Base-by-base conservation (phyloP, 2,113 vertebrate genomes). In the Serilophus lunatus region DNA sequence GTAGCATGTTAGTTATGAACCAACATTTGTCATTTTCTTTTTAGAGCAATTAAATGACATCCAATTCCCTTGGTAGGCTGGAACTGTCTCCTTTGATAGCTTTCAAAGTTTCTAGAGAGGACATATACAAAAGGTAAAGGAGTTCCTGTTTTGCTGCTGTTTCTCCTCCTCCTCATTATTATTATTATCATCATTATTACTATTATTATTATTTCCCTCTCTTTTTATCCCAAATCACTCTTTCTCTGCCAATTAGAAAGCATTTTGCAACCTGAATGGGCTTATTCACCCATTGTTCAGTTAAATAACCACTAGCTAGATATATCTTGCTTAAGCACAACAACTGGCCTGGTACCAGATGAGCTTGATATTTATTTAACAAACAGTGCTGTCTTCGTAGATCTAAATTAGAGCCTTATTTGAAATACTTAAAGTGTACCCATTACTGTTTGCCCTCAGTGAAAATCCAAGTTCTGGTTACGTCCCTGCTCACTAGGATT, bases 21-120 rank as follows among this genome's bases (percentile, higher is more conserved):
- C 76, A 61, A 79, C 96, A 97, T 97, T 97, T 97, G 96, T 97
- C 95, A 96, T 96, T 97, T 97, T 94, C 92, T 91, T 95, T 94
- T 93, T 88, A 95, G 80, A 90, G 92, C 87, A 96, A 96, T 95
- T 97, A 97, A 95, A 94, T 96, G 81, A 96, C 96, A 90, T 71
- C 88, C 94, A 96, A 96, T 96, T 96, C 96, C 96, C 91, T 89
- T 78, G 77, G 85, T 61, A 88, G 70, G 68, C 38, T 94, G 90
- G 68, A 94, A 85, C 92, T 96, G 94, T 95, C 95, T 87, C 70
- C 83, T 96, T 94, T 89, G 82, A 96, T 97, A 94, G 85, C 72
- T 86, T 94, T 97, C 94, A 95, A 92, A 93, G 60, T 85, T 89
- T 79, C 45, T 40, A 54, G 83, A 77, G 84, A 92, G 31, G 33